These are phyloP conservation scores for Cydia fagiglandana DNA, from an alignment of 1,140 invertebrate species.

Conservation along the genomic window DNA sequence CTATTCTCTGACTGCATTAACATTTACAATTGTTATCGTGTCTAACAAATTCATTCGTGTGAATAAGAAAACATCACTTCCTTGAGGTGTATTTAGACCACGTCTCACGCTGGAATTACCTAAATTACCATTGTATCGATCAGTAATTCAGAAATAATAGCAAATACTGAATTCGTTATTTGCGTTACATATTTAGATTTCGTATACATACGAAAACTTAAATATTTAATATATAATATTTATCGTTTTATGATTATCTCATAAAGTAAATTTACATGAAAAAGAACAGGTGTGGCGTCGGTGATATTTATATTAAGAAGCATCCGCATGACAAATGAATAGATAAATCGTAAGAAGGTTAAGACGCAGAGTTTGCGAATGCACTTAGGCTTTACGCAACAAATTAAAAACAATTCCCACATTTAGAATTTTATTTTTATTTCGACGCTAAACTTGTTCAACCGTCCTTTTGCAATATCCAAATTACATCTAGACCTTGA, in stretches of 20 bases:
- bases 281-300: neutral
- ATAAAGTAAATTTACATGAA: neutral
- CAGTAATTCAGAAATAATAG: neutral
- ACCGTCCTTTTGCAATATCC: neutral
- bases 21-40: too few species aligned
- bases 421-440: slow-evolving; percentile 17
- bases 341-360: neutral
- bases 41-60: too few species aligned
- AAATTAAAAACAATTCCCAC: slow-evolving; percentile 25
- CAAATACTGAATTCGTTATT: neutral
- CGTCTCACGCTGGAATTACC: too few species aligned
- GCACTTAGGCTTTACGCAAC: slow-evolving; percentile 16
- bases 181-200: neutral
- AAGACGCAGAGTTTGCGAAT: slow-evolving; percentile 11
- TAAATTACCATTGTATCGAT: too few species aligned
- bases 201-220: neutral
- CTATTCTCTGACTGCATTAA: too few species aligned
- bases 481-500: slow-evolving; percentile 23
- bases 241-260: neutral
- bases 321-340: neutral
- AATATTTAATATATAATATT: neutral
- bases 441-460: neutral
- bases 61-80: too few species aligned
- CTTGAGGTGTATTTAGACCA: too few species aligned
- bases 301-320: neutral